A percentile compares a stretch with the other conserved stretches of the same genome.
phyloP scores from a whole-genome alignment of 2,113 vertebrate species.

The Panurus biarmicus region DNA sequence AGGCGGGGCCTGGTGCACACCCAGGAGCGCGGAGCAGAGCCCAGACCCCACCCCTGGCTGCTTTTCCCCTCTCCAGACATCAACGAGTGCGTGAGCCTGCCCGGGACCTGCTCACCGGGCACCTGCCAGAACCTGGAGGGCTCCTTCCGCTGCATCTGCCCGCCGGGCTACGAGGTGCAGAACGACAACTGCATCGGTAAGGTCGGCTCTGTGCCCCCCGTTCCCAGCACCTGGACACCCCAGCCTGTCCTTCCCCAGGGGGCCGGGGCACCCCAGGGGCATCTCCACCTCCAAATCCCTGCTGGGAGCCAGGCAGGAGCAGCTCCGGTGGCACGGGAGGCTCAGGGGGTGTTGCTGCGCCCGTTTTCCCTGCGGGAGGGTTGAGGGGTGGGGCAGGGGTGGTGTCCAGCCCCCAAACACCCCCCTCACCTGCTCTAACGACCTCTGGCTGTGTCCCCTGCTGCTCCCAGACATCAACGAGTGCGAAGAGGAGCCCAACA shows the following conservation, averaged over 20 bases:
- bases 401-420: not conserved
- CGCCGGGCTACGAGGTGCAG: constrained; percentile 86
- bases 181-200: constrained; percentile 90
- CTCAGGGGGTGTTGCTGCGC: not conserved
- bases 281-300: not conserved
- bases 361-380: not conserved
- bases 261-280: not conserved
- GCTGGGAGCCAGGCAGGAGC: not conserved
- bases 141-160: constrained; percentile 93
- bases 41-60: not conserved
- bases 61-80: constrained; percentile 71
- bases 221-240: not conserved
- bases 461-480: constrained; percentile 83
- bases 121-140: constrained; percentile 93
- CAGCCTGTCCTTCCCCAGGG: not conserved
- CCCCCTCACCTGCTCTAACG: not conserved
- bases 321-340: rapidly evolving
- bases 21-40: not conserved
- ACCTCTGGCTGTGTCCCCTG: not conserved
- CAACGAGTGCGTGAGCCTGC: constrained; percentile 85
- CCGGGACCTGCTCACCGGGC: constrained; percentile 85
- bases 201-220: not conserved
- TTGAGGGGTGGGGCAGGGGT: too few species aligned
- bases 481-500: constrained; percentile 83
- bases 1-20: not conserved